These are phyloP conservation scores for Lasioglossum calceatum DNA, from an alignment of 2,888 invertebrate species.

Conservation along the genomic window DNA sequence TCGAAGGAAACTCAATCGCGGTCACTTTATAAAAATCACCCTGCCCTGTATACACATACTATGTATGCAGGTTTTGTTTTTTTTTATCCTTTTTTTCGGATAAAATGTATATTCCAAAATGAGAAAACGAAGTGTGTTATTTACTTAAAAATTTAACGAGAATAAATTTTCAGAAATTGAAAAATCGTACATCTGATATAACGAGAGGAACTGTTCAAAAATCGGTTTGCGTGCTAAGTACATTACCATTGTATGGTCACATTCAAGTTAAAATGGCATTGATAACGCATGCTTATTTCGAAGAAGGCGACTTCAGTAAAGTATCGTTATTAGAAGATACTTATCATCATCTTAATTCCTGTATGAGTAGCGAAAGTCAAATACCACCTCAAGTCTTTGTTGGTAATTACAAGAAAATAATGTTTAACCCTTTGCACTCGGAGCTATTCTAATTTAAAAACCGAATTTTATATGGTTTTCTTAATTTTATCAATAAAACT, in stretches of 20 bases:
- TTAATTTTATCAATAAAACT: no score
- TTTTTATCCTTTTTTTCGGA: not conserved
- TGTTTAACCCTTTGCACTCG: not conserved
- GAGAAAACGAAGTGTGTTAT: not conserved
- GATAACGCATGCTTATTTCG: conserved; percentile 98
- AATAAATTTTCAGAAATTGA: conserved; percentile 89
- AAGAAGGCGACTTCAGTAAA: conserved; percentile 96
- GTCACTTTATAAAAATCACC: no score
- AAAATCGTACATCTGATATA: conserved; percentile 96
- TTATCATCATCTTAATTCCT: conserved; percentile 95
- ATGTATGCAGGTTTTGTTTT: not conserved
- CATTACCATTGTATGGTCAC: conserved; percentile 96
- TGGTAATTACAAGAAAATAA: conserved; percentile 84
- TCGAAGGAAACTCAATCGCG: no score
- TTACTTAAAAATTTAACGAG: not conserved
- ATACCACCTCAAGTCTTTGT: conserved; percentile 88
- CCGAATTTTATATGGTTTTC: no score
- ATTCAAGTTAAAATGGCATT: conserved; percentile 97
- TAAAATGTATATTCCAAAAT: not conserved
- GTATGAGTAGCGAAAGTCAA: conserved; percentile 88
- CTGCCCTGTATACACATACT: not conserved
- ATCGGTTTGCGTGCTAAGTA: conserved; percentile 97
- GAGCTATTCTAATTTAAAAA: no score
- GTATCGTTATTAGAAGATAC: conserved; percentile 95
- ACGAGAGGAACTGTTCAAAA: conserved; percentile 99